Evolutionary conservation across 2,797 vertebrate genomes (phyloP).

Genomic region (Phataginus tricuspis): DNA sequence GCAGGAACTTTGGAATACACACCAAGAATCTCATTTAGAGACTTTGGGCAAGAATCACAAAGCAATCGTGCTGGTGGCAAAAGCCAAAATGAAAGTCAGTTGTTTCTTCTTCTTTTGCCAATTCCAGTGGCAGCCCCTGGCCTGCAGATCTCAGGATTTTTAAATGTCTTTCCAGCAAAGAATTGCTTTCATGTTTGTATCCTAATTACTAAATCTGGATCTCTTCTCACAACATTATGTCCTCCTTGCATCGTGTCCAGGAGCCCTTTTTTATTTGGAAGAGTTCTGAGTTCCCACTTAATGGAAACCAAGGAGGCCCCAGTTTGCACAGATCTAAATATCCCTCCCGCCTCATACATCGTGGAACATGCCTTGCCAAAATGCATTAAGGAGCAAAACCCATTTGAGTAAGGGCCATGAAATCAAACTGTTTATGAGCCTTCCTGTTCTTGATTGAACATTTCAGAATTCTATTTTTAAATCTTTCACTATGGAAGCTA

Average conservation of each 20-base stretch:
- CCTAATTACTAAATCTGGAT: constrained; percentile 33
- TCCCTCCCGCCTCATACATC: neutral
- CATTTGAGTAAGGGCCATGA: neutral
- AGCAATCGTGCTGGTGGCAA: neutral
- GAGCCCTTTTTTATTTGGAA: constrained; percentile 40
- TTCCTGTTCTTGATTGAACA: neutral
- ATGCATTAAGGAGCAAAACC: neutral
- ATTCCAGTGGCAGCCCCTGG: constrained; percentile 52
- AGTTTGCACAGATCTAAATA: neutral
- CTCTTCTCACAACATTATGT: neutral
- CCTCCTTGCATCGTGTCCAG: neutral
- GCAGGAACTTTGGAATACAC: neutral
- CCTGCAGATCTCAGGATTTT: constrained; percentile 1
- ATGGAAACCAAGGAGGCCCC: constrained; percentile 23
- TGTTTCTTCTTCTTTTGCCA: constrained; percentile 69
- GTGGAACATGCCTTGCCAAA: neutral
- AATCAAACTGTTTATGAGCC: neutral
- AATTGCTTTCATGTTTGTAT: constrained; percentile 67
- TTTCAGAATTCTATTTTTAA: neutral
- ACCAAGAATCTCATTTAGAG: constrained; percentile 38
- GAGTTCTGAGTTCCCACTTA: constrained; percentile 17
- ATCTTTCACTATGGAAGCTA: neutral
- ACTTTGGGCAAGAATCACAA: neutral
- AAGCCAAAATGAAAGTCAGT: constrained; percentile 43
- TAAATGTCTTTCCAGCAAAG: constrained; percentile 63